Evolutionary conservation across 2,888 invertebrate genomes (phyloP).

Genomic region (Antheraea yamamai): DNA sequence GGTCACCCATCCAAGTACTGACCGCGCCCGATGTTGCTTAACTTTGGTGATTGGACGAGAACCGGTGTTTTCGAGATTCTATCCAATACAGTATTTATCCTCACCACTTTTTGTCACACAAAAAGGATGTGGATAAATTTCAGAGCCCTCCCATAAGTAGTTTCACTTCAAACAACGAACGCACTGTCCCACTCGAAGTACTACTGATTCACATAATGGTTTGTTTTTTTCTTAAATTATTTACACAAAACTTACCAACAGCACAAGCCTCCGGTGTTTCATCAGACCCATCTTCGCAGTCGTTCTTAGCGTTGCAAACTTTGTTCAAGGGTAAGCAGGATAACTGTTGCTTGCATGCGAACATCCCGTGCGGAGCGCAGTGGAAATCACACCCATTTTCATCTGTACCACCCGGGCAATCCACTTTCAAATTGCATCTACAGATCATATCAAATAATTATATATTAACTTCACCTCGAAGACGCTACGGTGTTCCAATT

Average conservation of each 20-base stretch:
- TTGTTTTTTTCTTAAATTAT: not conserved
- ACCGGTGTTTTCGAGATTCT: no score
- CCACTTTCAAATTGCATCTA: conserved; percentile 85
- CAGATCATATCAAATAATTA: conserved; percentile 16
- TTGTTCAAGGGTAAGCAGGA: conserved; percentile 68
- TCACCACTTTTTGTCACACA: no score
- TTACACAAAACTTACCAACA: conserved; percentile 38
- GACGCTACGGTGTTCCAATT: not conserved
- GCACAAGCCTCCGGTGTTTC: conserved; percentile 76
- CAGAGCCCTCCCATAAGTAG: no score
- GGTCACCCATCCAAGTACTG: no score
- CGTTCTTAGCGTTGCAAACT: conserved; percentile 77
- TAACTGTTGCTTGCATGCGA: conserved; percentile 82
- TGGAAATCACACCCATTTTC: conserved; percentile 81
- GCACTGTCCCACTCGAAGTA: no score
- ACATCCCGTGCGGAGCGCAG: conserved; percentile 62
- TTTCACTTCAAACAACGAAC: no score
- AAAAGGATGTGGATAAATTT: no score
- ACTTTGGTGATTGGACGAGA: no score
- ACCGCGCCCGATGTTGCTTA: no score
- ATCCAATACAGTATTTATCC: no score
- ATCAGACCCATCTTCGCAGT: conserved; percentile 89
- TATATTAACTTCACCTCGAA: not conserved
- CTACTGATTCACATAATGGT: no score
- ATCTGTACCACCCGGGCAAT: conserved; percentile 89